Evolutionary conservation across 2,888 invertebrate genomes (phyloP).

Genomic region (Empis stercorea): DNA sequence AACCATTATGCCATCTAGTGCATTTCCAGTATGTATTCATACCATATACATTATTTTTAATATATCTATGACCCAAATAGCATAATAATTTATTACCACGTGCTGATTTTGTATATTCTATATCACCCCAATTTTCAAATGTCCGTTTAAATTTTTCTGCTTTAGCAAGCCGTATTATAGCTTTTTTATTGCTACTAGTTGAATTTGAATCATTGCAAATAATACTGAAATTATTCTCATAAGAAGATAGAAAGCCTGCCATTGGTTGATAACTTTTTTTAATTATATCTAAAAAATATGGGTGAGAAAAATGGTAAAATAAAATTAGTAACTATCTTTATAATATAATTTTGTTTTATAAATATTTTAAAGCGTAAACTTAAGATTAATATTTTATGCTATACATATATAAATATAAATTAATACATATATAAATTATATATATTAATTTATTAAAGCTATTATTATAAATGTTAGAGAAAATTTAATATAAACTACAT

Average conservation of each 20-base stretch:
- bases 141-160: slow-evolving; percentile 15
- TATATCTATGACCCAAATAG: slow-evolving; percentile 32
- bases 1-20: slow-evolving; percentile 34
- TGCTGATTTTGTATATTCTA: slow-evolving; percentile 26
- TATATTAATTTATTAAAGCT: too few species aligned
- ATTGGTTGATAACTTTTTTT: slow-evolving; percentile 2
- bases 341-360: too few species aligned
- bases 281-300: not conserved
- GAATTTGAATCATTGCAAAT: not conserved
- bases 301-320: slow-evolving; percentile 2
- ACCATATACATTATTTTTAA: slow-evolving; percentile 34
- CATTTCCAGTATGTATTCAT: slow-evolving; percentile 36
- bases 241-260: slow-evolving; percentile 10
- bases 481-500: too few species aligned
- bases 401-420: too few species aligned
- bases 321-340: not conserved
- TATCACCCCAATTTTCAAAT: slow-evolving; percentile 25
- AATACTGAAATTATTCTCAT: slow-evolving; percentile 4
- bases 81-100: slow-evolving; percentile 31
- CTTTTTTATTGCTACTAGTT: not conserved
- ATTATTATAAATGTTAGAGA: too few species aligned
- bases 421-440: too few species aligned
- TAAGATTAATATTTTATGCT: too few species aligned
- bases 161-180: not conserved
- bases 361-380: too few species aligned